Evolutionary conservation across 2,888 invertebrate genomes (phyloP), one percentile per base, ranked within the genome.

Genomic region (Didymodactylos carnosus): DNA sequence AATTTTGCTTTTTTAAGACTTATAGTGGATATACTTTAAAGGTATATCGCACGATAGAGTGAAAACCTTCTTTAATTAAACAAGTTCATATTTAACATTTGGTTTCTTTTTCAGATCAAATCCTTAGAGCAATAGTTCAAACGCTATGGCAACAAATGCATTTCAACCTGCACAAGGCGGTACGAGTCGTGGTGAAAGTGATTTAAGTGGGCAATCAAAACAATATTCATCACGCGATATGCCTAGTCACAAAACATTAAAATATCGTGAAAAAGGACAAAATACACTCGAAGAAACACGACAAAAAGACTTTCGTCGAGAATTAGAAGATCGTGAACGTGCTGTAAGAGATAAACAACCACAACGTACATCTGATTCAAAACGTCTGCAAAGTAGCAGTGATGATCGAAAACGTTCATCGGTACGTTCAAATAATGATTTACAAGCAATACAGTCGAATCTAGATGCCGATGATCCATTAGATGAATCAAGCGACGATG

Each of bases 141-240:
- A n/a, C n/a, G n/a, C n/a, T 11, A 53, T 53, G 53, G 53, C 53
- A 19, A 53, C 29, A 1, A 53, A 53, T 53, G 53, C 53, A 27
- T 53, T 53, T 53, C 53, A 53, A 53, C 53, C 53, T 19, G 53
- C 53, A 53, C 29, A 19, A 3, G 53, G 53, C 35, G 53, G 53
- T 53, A 29, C 53, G 14, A 29, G 29, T 16, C 53, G 53, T 19
- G 53, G 53, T 19, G 53, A 53, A 35, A 16, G 29, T 16, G 71
- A 71, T 62, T 70, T 74, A 25, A 71, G 74, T 43, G 74, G 74
- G 46, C 89, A 98, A 78, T 94, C 95, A 41, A 91, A 94, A 80
- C 98, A 99, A 83, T 98, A 98, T 84, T 95, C 95, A 0, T 93
- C 93, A 80, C 87, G 97, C 80, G 95, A 97, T 88, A 87, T 97